Conservation (phyloP, 2,797 vertebrate genomes). For the Phataginus tricuspis region DNA sequence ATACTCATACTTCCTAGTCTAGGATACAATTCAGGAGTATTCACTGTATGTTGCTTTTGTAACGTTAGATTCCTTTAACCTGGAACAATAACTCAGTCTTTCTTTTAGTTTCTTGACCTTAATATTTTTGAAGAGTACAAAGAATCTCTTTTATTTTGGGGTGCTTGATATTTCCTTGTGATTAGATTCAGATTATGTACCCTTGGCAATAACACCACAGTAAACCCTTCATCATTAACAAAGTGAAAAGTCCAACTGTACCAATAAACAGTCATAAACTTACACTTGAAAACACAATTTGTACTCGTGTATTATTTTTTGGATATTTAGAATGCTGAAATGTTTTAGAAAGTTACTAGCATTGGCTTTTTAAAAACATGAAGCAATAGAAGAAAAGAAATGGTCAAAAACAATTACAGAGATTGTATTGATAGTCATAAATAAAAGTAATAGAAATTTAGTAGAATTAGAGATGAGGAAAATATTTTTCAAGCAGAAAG, state of each 20-base stretch:
- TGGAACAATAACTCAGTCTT: not conserved
- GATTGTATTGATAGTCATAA: not conserved
- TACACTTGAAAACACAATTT: not conserved
- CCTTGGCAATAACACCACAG: not conserved
- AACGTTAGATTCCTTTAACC: not conserved
- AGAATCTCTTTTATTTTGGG: not conserved
- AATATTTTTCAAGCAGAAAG: conserved; percentile 14
- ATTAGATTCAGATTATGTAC: not conserved
- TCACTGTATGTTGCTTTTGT: not conserved
- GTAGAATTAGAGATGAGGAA: not conserved
- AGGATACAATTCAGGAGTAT: not conserved
- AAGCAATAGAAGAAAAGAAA: not conserved
- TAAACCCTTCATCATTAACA: not conserved
- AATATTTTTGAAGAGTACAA: not conserved
- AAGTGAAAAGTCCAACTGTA: not conserved
- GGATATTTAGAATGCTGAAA: not conserved
- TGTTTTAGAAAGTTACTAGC: not conserved
- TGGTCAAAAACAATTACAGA: conserved; percentile 10
- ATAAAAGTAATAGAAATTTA: not conserved
- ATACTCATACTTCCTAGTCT: not conserved
- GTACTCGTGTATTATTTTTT: not conserved
- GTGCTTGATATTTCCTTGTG: not conserved
- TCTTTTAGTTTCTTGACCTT: not conserved
- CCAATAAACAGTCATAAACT: not conserved
- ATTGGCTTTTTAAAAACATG: not conserved